Evolutionary conservation across 2,888 invertebrate species (phyloP), one percentile per base, ranked within the genome.

Genomic region (Pristionchus entomophagus): DNA sequence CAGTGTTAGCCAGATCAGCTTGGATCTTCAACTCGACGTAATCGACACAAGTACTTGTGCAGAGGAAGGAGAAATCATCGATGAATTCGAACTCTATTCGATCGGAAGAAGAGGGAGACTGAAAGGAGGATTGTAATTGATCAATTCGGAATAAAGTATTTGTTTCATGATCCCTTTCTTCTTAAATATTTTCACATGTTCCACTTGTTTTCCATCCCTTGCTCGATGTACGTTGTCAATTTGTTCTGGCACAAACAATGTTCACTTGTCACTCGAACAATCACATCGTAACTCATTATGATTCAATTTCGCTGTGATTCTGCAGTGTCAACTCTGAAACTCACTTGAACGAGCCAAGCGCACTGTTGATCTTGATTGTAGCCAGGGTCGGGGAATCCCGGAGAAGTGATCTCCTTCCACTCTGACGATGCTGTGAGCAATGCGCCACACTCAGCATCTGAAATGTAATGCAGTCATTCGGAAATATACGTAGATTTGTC

Each of bases 11-110:
- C 86, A 93, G 88, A 85, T 93, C 93, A 45, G 86, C 86, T 3
- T 88, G 87, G 35, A 92, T 87, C 87, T 93, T 93, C 69, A 93
- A 69, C 85, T 93, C 93, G 8, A 93, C 93, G 86, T 89, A 93
- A 86, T 93, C 93, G 10, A 91, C 86, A 80, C 93, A 93, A 14
- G 92, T 93, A 22, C 91, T 88, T 2, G 91, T 91, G 88, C 93
- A 93, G n/a, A 92, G 87, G 84, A 93, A 92, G 8, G 91, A 89
- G 85, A 92, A 93, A 32, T 92, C 91, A 32, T 92, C 92, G n/a
- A 92, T 87, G 85, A 93, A 93, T 73, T 92, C 90, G 10, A 92
- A 86, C 49, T 91, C 90, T 12, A 93, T 87, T 53, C 91, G 87
- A 51, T 59, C 41, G 14, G 88, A 87, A 12, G 89, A 89, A 12